These are phyloP conservation scores for Papilio elwesi DNA, from an alignment of 2,888 invertebrate species.

Conservation along the genomic window DNA sequence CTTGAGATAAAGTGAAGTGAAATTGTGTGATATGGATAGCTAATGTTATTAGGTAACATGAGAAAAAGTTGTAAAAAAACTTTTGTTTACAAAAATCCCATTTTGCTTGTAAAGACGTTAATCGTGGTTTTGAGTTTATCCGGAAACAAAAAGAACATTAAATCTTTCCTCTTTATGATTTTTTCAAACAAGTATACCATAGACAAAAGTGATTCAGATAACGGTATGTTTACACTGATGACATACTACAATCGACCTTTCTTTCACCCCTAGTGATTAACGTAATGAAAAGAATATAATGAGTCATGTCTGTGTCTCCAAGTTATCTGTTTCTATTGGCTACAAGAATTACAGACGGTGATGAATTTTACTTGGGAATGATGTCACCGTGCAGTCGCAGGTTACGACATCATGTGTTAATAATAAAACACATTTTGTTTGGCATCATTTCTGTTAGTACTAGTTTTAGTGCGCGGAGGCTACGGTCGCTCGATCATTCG, in stretches of 20 bases:
- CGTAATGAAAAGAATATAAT: conserved; percentile 10
- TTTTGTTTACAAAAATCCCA: too few species aligned
- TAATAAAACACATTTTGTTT: background rate
- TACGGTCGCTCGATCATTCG: too few species aligned
- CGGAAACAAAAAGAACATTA: too few species aligned
- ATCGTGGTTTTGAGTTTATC: too few species aligned
- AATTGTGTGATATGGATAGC: too few species aligned
- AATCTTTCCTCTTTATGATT: too few species aligned
- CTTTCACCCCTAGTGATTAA: conserved; percentile 21
- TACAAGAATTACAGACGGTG: conserved; percentile 45
- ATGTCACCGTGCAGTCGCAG: conserved; percentile 64
- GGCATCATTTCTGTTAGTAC: background rate
- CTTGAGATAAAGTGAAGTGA: too few species aligned
- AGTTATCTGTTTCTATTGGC: conserved; percentile 40
- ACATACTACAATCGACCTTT: conserved; percentile 22
- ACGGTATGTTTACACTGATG: background rate
- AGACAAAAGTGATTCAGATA: background rate
- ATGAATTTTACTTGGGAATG: conserved; percentile 64
- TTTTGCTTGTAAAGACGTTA: too few species aligned
- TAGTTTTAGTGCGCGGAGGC: background rate
- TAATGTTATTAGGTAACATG: too few species aligned
- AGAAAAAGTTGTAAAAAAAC: too few species aligned
- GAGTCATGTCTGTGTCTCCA: conserved; percentile 14
- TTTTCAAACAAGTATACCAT: too few species aligned
- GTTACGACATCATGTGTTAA: conserved; percentile 49